Conservation (phyloP, 2,113 vertebrate genomes). For the Microtus oregoni region DNA sequence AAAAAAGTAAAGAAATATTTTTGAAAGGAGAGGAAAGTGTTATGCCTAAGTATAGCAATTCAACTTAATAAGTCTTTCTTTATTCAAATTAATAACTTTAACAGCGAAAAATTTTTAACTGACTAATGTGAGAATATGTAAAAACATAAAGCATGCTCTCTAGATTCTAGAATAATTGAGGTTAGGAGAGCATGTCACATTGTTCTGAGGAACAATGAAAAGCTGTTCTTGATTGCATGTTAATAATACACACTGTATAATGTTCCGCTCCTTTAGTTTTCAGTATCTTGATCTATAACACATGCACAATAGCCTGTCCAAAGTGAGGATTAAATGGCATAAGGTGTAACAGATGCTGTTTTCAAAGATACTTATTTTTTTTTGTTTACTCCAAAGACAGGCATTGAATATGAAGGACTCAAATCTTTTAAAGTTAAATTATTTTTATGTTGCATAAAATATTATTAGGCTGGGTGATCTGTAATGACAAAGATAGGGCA, state of each 20-base stretch:
- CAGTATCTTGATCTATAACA: neutral
- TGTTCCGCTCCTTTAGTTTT: neutral
- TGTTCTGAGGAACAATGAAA: neutral
- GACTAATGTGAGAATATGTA: neutral
- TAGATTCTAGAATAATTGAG: neutral
- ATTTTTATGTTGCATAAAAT: neutral
- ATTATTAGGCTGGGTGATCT: neutral
- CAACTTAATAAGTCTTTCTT: slow-evolving; percentile 8
- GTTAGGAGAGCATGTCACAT: neutral
- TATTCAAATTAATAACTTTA: neutral
- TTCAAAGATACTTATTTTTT: neutral
- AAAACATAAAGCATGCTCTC: neutral
- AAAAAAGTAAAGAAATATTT: neutral
- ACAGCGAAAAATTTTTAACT: slow-evolving; percentile 1
- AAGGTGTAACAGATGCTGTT: neutral
- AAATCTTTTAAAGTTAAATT: slow-evolving; percentile 35
- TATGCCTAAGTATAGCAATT: neutral
- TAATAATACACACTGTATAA: neutral
- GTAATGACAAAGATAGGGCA: slow-evolving; percentile 6
- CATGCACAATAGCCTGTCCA: neutral
- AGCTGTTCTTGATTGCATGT: neutral
- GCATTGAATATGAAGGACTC: neutral
- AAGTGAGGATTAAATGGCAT: neutral
- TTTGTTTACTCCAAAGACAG: neutral
- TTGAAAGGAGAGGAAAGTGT: neutral